Percentiles rank a stretch among this genome's conserved stretches.
Evolutionary conservation across 1,140 invertebrate genomes (phyloP).

Genomic region (Rhynchophorus ferrugineus): DNA sequence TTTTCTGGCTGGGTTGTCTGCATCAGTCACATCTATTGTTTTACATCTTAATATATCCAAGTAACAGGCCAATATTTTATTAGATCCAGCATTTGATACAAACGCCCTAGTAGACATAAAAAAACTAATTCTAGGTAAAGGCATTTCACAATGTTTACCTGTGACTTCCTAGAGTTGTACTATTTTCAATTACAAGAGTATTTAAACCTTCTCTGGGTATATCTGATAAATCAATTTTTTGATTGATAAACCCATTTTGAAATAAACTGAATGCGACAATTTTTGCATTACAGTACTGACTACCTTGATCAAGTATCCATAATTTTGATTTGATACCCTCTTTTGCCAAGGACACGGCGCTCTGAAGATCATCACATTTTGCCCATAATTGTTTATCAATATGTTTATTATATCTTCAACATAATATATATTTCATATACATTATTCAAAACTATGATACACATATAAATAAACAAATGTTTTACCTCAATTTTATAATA

Average conservation of each 20-base stretch:
- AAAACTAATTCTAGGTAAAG: no score
- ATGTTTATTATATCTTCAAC: slow-evolving; percentile 11
- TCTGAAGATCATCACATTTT: slow-evolving; percentile 28
- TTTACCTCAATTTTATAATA: slow-evolving; percentile 14
- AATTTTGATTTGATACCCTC: slow-evolving; percentile 26
- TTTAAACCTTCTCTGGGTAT: slow-evolving; percentile 12
- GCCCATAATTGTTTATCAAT: slow-evolving; percentile 28
- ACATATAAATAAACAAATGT: not conserved
- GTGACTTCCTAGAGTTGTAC: slow-evolving; percentile 7
- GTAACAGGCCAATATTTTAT: slow-evolving; percentile 13
- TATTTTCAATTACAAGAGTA: slow-evolving; percentile 18
- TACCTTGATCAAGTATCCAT: slow-evolving; percentile 34
- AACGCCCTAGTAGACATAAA: slow-evolving; percentile 22
- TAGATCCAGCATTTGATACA: slow-evolving; percentile 21
- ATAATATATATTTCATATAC: slow-evolving; percentile 6
- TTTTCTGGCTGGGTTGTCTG: not conserved
- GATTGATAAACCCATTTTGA: slow-evolving; percentile 17
- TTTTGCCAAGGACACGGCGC: slow-evolving; percentile 28
- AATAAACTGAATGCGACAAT: slow-evolving; percentile 29
- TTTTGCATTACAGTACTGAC: slow-evolving; percentile 27
- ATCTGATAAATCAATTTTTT: slow-evolving; percentile 14
- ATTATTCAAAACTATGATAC: not conserved
- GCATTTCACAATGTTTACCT: slow-evolving; percentile 12
- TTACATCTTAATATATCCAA: slow-evolving; percentile 4
- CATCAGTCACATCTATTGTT: not conserved